A percentile compares a stretch with the other conserved stretches of the same genome.
Evolutionary conservation across 2,797 vertebrate genomes (phyloP).

Genomic region (Acridotheres tristis): DNA sequence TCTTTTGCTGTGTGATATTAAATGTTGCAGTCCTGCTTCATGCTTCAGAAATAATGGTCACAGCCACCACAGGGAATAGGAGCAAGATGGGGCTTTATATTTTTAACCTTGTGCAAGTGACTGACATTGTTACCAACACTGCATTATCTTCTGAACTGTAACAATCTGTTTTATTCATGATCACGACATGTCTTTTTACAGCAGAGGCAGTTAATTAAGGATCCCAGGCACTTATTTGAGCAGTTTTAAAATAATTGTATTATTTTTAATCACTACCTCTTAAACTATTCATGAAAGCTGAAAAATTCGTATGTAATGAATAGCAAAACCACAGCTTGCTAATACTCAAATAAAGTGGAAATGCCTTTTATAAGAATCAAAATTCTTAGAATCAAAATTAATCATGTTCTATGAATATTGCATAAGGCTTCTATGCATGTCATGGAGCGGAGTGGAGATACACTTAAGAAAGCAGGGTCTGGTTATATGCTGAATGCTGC

Average conservation of each 20-base stretch:
- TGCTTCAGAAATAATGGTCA: background rate
- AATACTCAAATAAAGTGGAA: background rate
- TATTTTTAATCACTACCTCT: background rate
- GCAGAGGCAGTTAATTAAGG: background rate
- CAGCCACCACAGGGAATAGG: background rate
- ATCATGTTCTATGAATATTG: conserved; percentile 9
- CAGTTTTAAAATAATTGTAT: background rate
- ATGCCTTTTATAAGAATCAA: background rate
- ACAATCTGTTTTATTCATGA: background rate
- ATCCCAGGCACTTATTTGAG: background rate
- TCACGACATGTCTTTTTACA: background rate
- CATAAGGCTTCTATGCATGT: background rate
- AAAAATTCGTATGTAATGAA: background rate
- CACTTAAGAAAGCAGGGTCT: background rate
- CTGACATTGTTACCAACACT: background rate
- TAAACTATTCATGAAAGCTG: background rate
- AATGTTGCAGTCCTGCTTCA: background rate
- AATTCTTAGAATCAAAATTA: conserved; percentile 23
- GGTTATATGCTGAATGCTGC: background rate
- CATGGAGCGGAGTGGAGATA: background rate
- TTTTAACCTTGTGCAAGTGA: background rate
- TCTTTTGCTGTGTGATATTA: background rate
- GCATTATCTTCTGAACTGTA: background rate
- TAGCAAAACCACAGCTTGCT: background rate
- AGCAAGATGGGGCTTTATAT: background rate